Evolutionary conservation across 1,140 invertebrate genomes (phyloP).

Genomic region (Arctopsyche grandis): DNA sequence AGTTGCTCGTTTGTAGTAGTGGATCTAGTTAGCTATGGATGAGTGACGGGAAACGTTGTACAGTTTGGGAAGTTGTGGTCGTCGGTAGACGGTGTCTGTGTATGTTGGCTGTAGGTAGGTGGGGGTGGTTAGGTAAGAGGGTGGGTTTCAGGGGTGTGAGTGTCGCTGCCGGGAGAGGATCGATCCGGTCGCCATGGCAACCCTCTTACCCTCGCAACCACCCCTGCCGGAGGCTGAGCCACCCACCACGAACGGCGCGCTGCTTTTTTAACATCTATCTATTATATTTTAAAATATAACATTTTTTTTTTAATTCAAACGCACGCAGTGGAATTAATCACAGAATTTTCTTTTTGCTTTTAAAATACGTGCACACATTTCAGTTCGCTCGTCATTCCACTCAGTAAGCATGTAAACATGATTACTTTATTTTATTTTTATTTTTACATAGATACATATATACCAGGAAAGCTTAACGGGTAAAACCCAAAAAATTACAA

Average conservation of each 20-base stretch:
- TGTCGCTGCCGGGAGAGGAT: conserved; percentile 61
- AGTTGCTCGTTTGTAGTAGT: no score
- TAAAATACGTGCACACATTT: no score
- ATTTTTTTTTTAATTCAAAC: no score
- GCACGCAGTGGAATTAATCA: no score
- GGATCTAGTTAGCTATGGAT: no score
- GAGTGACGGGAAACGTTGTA: background rate
- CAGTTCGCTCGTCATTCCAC: no score
- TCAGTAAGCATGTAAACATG: no score
- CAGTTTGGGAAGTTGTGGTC: background rate
- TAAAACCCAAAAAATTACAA: no score
- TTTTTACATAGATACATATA: no score
- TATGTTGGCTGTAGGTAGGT: background rate
- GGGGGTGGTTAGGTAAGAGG: conserved; percentile 38
- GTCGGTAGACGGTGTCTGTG: background rate
- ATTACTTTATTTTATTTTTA: no score
- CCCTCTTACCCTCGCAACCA: conserved; percentile 59
- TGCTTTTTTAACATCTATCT: conserved; percentile 4
- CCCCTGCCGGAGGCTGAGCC: conserved; percentile 56
- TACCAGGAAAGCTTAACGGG: no score
- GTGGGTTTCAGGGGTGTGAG: conserved; percentile 35
- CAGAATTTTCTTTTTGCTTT: no score
- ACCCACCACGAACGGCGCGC: conserved; percentile 4
- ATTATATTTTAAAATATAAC: background rate
- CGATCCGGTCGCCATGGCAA: conserved; percentile 62